These are phyloP conservation scores for Perca flavescens DNA, from an alignment of 2,113 vertebrate species.

Conservation along the genomic window DNA sequence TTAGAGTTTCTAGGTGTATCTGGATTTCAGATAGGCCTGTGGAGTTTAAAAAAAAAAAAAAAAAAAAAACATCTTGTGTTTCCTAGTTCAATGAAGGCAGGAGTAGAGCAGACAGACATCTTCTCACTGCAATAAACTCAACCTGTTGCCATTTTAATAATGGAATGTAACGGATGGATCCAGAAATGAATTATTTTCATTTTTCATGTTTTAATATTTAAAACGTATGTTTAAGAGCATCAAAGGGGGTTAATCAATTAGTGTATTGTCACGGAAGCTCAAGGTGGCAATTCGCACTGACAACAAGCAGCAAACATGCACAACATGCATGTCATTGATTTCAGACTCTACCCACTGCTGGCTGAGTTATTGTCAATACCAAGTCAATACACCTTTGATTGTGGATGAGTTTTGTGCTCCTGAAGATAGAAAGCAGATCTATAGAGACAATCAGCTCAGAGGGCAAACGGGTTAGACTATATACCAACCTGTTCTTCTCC, in stretches of 20 bases:
- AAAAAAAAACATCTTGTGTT: conserved; percentile 1
- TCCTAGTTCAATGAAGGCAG: background rate
- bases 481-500: conserved; percentile 44
- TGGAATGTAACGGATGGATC: background rate
- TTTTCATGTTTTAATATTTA: background rate
- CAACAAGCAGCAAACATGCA: conserved; percentile 58
- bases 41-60: background rate
- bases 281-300: conserved; percentile 65
- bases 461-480: conserved; percentile 68
- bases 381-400: conserved; percentile 84
- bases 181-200: background rate
- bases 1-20: background rate
- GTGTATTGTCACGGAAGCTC: conserved; percentile 44
- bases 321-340: conserved; percentile 81
- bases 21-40: background rate
- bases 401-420: conserved; percentile 80
- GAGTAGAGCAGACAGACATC: background rate
- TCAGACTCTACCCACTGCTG: conserved; percentile 74
- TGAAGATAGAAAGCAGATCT: conserved; percentile 77
- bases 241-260: conserved; percentile 12
- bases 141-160: background rate
- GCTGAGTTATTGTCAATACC: conserved; percentile 75
- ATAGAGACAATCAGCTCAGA: conserved; percentile 80
- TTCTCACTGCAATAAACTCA: background rate
- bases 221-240: background rate